Evolutionary conservation across 2,888 invertebrate genomes (phyloP).

Genomic region (Nephrocerus scutellatus): DNA sequence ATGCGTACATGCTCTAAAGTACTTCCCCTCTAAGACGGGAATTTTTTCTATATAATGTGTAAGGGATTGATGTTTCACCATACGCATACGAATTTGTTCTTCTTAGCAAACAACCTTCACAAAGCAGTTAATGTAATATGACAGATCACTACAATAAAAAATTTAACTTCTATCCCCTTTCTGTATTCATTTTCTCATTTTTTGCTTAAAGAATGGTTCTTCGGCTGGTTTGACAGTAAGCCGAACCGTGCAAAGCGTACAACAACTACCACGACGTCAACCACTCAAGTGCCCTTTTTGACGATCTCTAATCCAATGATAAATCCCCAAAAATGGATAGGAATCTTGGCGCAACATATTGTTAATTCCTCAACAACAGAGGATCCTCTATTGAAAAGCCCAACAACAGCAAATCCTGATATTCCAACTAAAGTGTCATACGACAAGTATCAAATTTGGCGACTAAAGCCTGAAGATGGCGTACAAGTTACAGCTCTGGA

Average conservation of each 20-base stretch:
- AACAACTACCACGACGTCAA: constrained; percentile 32
- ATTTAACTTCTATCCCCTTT: no score
- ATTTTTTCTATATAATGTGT: no score
- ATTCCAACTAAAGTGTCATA: constrained; percentile 39
- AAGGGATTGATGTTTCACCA: no score
- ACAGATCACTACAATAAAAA: no score
- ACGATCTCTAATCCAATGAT: constrained; percentile 43
- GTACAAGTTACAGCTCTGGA: constrained; percentile 47
- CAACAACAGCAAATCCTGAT: constrained; percentile 29
- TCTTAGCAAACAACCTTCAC: no score
- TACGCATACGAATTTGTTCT: no score
- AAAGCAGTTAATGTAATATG: no score
- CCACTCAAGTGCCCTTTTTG: constrained; percentile 43
- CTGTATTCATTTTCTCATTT: not conserved
- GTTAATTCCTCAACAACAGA: constrained; percentile 35
- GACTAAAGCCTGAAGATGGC: constrained; percentile 48
- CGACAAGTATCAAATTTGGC: constrained; percentile 50
- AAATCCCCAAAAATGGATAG: constrained; percentile 46
- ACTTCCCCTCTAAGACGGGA: no score
- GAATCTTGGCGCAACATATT: constrained; percentile 43
- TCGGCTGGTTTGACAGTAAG: constrained; percentile 48
- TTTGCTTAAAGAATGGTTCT: constrained; percentile 51
- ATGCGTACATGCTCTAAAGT: no score
- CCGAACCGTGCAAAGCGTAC: constrained; percentile 31
- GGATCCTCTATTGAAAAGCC: constrained; percentile 33